These are phyloP conservation scores for Ophiodon elongatus DNA, from an alignment of 2,113 vertebrate species.

Conservation along the genomic window DNA sequence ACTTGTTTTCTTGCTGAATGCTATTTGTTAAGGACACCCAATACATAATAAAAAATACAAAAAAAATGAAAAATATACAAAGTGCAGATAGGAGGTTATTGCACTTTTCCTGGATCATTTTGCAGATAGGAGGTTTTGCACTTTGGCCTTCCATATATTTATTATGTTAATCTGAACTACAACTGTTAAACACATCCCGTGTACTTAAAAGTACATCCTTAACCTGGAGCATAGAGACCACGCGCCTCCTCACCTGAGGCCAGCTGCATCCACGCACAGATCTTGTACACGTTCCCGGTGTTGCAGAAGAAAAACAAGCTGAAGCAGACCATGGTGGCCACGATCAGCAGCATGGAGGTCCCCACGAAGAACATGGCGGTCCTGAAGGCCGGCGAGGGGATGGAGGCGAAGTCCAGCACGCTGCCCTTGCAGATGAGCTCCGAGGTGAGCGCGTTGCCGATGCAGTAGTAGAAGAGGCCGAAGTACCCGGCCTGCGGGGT, in stretches of 20 bases:
- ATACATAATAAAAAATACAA: too few species aligned
- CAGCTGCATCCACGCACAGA: slow-evolving; percentile 97
- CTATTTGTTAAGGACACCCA: too few species aligned
- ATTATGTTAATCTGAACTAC: not conserved
- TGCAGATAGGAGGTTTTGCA: too few species aligned
- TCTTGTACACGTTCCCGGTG: slow-evolving; percentile 92
- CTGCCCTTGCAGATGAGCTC: slow-evolving; percentile 96
- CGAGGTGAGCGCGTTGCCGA: slow-evolving; percentile 94
- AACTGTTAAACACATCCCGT: not conserved
- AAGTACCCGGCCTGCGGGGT: slow-evolving; percentile 97
- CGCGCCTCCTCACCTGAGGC: slow-evolving; percentile 85
- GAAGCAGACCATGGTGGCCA: slow-evolving; percentile 93
- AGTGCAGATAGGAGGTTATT: too few species aligned
- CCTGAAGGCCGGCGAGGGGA: slow-evolving; percentile 95
- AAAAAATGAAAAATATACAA: too few species aligned
- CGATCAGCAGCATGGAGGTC: slow-evolving; percentile 91
- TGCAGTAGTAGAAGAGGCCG: slow-evolving; percentile 96
- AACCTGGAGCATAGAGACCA: not conserved
- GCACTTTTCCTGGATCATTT: too few species aligned
- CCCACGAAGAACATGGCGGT: slow-evolving; percentile 96
- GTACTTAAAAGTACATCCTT: not conserved
- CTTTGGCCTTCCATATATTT: too few species aligned
- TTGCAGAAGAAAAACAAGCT: slow-evolving; percentile 96
- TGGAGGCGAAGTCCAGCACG: slow-evolving; percentile 90
- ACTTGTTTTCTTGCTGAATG: too few species aligned